phyloP scores from a whole-genome alignment of 2,797 vertebrate genomes.

The Hipposideros larvatus region DNA sequence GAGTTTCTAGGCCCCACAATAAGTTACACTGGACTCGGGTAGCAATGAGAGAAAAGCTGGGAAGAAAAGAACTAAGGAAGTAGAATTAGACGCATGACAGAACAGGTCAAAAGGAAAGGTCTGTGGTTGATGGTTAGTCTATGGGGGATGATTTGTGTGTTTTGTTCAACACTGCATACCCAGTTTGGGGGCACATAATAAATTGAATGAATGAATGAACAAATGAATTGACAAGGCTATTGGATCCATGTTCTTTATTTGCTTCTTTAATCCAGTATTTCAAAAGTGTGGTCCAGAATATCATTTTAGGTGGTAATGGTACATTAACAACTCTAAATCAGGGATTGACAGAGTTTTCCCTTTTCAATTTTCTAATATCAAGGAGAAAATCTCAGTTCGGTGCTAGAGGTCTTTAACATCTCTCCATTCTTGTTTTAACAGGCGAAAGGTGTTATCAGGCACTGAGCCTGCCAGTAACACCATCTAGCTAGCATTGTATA shows the following conservation, averaged over 20 bases:
- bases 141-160: neutral
- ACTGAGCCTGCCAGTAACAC: neutral
- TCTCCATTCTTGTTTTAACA: slow-evolving; percentile 10
- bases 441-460: neutral
- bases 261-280: neutral
- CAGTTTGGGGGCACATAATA: neutral
- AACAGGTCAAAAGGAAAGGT: neutral
- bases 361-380: neutral
- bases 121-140: neutral
- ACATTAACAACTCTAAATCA: neutral
- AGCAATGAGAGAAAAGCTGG: neutral
- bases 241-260: neutral
- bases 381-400: neutral
- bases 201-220: neutral
- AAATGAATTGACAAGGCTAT: neutral
- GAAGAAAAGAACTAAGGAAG: neutral
- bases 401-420: neutral
- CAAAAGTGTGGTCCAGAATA: neutral
- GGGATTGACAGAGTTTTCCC: neutral
- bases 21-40: neutral
- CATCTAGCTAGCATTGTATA: neutral
- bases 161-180: neutral
- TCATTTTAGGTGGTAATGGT: neutral
- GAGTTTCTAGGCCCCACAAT: neutral
- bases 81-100: neutral